phyloP scores from a whole-genome alignment of 2,113 vertebrate genomes.

The Sula dactylatra region DNA sequence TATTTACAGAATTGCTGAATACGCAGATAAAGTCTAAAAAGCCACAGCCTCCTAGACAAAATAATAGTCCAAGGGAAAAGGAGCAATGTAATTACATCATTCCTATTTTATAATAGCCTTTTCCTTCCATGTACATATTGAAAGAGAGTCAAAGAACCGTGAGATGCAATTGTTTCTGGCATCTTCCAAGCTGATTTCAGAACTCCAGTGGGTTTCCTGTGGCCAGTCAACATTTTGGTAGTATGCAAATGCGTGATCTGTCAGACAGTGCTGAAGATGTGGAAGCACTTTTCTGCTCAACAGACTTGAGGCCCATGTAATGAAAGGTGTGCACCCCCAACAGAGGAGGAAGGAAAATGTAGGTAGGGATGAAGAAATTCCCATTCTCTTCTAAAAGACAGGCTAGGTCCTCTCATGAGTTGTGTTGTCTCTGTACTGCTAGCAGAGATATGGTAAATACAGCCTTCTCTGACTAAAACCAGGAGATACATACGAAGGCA shows the following conservation, averaged over 20 bases:
- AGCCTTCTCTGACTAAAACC: background rate
- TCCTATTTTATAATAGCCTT: background rate
- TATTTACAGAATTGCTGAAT: slow-evolving; percentile 71
- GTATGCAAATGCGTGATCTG: background rate
- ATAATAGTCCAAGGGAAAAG: slow-evolving; percentile 26
- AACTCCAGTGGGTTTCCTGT: background rate
- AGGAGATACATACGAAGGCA: background rate
- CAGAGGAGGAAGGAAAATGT: background rate
- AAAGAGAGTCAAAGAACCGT: background rate
- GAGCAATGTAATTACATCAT: background rate
- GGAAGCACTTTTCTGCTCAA: background rate
- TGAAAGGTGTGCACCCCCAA: background rate
- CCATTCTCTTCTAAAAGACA: background rate
- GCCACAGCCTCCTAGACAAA: slow-evolving; percentile 17
- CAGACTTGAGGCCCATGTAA: background rate
- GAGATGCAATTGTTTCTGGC: background rate
- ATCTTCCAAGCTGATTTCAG: background rate
- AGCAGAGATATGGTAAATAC: background rate
- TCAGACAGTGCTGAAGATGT: background rate
- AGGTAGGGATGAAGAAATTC: background rate
- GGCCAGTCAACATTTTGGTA: background rate
- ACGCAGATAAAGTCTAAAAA: slow-evolving; percentile 1
- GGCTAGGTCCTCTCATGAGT: background rate
- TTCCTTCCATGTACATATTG: background rate
- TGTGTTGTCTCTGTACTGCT: background rate